Evolutionary conservation across 2,888 invertebrate genomes (phyloP).

Genomic region (Brachypalpus laphriformis): DNA sequence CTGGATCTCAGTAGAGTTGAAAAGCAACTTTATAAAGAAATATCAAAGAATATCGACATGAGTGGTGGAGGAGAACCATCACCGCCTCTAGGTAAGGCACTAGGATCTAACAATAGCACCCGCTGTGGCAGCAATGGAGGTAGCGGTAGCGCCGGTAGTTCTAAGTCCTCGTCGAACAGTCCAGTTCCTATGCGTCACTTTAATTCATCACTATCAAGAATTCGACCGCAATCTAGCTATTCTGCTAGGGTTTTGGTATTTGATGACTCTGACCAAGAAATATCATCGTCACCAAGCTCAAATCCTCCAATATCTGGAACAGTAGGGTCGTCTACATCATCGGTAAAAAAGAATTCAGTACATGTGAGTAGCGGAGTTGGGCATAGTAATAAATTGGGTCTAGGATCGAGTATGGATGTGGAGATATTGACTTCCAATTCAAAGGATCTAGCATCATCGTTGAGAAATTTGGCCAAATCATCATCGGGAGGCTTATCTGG

Average conservation of each 20-base stretch:
- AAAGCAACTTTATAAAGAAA: not conserved
- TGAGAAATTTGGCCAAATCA: conserved; percentile 80
- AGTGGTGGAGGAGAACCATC: conserved; percentile 36
- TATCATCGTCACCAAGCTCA: conserved; percentile 37
- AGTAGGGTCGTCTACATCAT: conserved; percentile 57
- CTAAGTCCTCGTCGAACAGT: conserved; percentile 52
- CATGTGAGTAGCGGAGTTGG: not conserved
- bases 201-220: conserved; percentile 49
- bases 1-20: not conserved
- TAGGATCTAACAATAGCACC: not conserved
- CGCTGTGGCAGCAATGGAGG: conserved; percentile 3
- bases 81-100: conserved; percentile 15
- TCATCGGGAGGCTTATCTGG: conserved; percentile 81
- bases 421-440: conserved; percentile 78
- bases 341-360: conserved; percentile 22
- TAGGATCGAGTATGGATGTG: conserved; percentile 62
- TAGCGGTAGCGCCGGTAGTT: conserved; percentile 4
- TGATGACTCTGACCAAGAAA: conserved; percentile 87
- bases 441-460: conserved; percentile 76
- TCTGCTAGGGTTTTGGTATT: conserved; percentile 91
- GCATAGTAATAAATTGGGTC: conserved; percentile 15
- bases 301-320: conserved; percentile 21
- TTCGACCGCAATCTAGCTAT: conserved; percentile 85
- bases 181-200: conserved; percentile 58
- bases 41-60: conserved; percentile 8